Evolutionary conservation across 2,113 vertebrate genomes (phyloP).

Genomic region (Pycnonotus jocosus): DNA sequence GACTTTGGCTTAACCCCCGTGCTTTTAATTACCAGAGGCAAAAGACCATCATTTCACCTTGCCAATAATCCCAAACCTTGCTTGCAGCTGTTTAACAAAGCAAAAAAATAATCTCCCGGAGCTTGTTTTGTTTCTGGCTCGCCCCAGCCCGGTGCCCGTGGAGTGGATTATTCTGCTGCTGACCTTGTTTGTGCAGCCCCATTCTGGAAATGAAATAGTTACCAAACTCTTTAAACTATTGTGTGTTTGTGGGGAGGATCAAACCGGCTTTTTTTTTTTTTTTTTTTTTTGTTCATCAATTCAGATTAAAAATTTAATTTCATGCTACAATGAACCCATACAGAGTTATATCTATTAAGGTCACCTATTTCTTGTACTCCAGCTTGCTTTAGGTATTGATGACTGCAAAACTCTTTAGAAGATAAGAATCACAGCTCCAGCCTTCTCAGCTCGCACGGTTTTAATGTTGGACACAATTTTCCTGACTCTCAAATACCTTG

Average conservation of each 20-base stretch:
- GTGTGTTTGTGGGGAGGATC: slow-evolving; percentile 42
- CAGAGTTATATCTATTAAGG: slow-evolving; percentile 76
- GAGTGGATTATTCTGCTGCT: neutral
- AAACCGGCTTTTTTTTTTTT: slow-evolving; percentile 54
- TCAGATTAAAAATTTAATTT: slow-evolving; percentile 82
- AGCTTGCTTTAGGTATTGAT: slow-evolving; percentile 57
- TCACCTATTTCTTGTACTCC: slow-evolving; percentile 64
- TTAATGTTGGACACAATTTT: slow-evolving; percentile 14
- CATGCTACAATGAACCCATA: slow-evolving; percentile 73
- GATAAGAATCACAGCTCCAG: slow-evolving; percentile 58
- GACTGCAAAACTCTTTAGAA: slow-evolving; percentile 63
- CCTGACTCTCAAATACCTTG: neutral
- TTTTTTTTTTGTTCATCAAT: slow-evolving; percentile 72
- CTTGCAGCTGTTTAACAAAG: neutral
- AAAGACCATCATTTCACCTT: neutral
- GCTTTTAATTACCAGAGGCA: neutral
- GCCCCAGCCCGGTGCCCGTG: neutral
- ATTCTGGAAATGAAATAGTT: slow-evolving; percentile 61
- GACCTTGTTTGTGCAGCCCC: neutral
- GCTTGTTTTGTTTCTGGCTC: neutral
- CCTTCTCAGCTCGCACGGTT: slow-evolving; percentile 34
- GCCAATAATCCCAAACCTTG: neutral
- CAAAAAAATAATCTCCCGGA: neutral
- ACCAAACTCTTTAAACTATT: slow-evolving; percentile 57
- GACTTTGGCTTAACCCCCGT: neutral